Percentiles rank a stretch among this genome's conserved stretches.
Evolutionary conservation across 2,113 vertebrate species (phyloP).

Genomic region (Malurus cyaneus): DNA sequence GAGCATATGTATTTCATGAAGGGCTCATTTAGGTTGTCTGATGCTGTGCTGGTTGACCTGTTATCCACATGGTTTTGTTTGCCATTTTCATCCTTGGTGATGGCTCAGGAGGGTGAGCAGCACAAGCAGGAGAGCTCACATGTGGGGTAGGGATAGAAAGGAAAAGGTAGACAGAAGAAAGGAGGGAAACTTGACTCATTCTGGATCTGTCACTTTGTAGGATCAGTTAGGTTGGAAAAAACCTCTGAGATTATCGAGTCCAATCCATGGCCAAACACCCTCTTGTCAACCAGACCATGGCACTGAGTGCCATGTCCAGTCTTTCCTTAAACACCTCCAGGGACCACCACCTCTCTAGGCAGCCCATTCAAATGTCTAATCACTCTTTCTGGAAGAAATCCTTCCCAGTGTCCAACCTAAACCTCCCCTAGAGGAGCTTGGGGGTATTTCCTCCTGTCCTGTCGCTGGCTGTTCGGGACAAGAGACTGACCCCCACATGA

Average conservation of each 20-base stretch:
- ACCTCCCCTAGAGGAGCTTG: background rate
- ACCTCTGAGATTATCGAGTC: background rate
- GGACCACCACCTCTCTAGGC: background rate
- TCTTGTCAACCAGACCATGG: background rate
- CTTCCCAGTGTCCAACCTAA: background rate
- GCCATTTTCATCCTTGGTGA: background rate
- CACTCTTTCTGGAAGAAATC: background rate
- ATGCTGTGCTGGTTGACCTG: background rate
- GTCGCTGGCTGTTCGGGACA: accelerated
- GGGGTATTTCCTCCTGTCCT: background rate
- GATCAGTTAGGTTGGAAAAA: background rate
- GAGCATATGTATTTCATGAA: background rate
- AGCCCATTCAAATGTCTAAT: background rate
- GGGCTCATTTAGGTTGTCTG: background rate
- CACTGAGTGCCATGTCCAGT: accelerated
- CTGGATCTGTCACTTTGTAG: background rate
- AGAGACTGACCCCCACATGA: background rate
- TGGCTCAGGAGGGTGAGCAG: background rate
- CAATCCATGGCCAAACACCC: background rate
- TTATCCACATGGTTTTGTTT: background rate
- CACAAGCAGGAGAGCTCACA: background rate
- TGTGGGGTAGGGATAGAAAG: background rate
- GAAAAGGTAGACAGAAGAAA: background rate
- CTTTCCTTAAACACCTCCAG: background rate
- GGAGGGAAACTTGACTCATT: background rate